A percentile compares a stretch with the other conserved stretches of the same genome.
phyloP scores from a whole-genome alignment of 2,888 invertebrate genomes.

The Leptopilina myrica region DNA sequence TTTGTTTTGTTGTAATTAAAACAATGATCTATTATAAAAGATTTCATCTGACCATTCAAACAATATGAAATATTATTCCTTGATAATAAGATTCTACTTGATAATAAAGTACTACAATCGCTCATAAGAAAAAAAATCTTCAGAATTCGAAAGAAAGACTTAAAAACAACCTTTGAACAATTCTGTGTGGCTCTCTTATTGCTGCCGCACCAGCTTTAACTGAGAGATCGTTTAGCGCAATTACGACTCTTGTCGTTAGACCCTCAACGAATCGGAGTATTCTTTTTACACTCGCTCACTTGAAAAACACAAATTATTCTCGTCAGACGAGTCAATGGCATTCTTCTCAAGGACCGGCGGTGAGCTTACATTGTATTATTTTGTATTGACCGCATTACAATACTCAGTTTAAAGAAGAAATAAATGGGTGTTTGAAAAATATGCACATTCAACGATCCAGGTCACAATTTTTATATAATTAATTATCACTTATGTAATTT shows the following conservation, averaged over 20 bases:
- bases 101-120: background rate
- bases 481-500: too few species aligned
- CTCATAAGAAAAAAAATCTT: background rate
- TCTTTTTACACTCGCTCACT: conserved; percentile 27
- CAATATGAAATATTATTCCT: background rate
- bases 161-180: conserved; percentile 23
- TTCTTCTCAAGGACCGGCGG: background rate
- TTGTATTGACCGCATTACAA: conserved; percentile 15
- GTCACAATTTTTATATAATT: too few species aligned
- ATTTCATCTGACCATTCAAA: background rate
- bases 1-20: too few species aligned
- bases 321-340: background rate
- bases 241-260: conserved; percentile 65
- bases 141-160: conserved; percentile 13
- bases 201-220: conserved; percentile 5
- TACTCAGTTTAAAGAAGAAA: background rate
- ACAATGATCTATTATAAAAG: too few species aligned
- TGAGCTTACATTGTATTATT: background rate
- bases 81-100: background rate
- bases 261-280: conserved; percentile 27
- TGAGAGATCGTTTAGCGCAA: conserved; percentile 65
- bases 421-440: background rate
- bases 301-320: conserved; percentile 37
- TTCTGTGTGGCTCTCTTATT: background rate
- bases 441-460: too few species aligned